Conservation (phyloP, 2,113 vertebrate species). For the Cephalopterus ornatus region DNA sequence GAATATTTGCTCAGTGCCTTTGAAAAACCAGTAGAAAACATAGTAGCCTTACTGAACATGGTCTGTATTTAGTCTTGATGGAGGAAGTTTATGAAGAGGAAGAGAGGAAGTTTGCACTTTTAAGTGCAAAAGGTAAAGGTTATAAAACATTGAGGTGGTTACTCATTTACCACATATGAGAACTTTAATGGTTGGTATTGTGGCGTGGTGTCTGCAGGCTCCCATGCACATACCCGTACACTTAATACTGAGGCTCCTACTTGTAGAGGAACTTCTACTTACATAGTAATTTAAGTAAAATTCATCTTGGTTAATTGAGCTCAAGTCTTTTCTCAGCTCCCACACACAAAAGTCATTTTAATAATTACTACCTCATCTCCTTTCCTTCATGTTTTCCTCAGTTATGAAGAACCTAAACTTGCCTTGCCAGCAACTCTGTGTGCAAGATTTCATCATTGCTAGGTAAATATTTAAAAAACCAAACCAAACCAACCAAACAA, state of each 20-base stretch:
- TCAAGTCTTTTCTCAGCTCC: not conserved
- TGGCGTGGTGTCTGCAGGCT: not conserved
- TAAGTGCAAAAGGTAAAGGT: not conserved
- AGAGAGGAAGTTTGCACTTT: not conserved
- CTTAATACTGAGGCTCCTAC: not conserved
- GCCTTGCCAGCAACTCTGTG: not conserved
- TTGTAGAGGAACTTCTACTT: not conserved
- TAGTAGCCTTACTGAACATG: not conserved
- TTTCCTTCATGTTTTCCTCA: not conserved
- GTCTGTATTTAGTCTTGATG: not conserved
- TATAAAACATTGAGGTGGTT: not conserved
- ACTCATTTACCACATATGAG: not conserved
- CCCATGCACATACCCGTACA: not conserved
- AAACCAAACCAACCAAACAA: not conserved
- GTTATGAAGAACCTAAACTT: not conserved
- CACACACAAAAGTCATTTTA: not conserved
- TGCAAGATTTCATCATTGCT: not conserved
- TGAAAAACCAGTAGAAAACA: not conserved
- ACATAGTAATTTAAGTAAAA: not conserved
- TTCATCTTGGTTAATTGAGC: not conserved
- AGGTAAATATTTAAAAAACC: not conserved
- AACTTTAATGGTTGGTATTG: not conserved
- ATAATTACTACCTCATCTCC: not conserved
- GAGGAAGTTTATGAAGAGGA: not conserved
- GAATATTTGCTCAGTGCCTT: not conserved